These are phyloP conservation scores for Gnathonemus echidnorhynchus DNA, from an alignment of 2,113 vertebrate genomes.

Conservation along the genomic window DNA sequence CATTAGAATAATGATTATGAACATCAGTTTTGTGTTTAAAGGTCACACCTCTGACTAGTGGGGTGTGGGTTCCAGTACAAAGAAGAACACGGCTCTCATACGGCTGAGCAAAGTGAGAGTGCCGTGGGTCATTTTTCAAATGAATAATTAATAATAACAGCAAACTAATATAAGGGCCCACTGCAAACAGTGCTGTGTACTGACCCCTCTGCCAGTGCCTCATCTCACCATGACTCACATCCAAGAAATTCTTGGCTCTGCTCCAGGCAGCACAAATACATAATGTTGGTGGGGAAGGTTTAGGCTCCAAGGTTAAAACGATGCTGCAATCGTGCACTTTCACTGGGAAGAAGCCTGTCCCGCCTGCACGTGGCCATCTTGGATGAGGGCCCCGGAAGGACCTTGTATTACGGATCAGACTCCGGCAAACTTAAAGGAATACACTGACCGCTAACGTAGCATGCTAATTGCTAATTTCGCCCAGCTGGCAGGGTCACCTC, in stretches of 20 bases:
- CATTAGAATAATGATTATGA: neutral
- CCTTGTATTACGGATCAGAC: neutral
- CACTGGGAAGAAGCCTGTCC: neutral
- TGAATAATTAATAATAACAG: slow-evolving; percentile 2
- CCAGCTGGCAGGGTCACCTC: neutral
- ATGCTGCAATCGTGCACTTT: neutral
- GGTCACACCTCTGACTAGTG: neutral
- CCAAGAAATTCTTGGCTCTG: neutral
- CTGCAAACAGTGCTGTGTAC: neutral
- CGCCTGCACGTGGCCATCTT: neutral
- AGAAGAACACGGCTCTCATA: neutral
- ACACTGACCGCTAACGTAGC: neutral
- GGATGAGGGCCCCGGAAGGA: neutral
- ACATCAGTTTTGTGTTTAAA: neutral
- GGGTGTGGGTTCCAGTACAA: neutral
- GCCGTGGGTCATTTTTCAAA: neutral
- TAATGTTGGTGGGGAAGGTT: neutral
- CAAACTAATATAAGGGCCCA: neutral
- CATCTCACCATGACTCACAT: neutral
- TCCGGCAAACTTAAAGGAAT: neutral
- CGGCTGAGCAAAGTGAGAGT: neutral
- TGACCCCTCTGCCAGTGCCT: neutral
- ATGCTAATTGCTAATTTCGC: neutral
- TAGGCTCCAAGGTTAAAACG: neutral
- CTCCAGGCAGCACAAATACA: neutral